A percentile compares a stretch with the other conserved stretches of the same genome.
These are phyloP conservation scores for Cacatua alba DNA, from an alignment of 2,113 vertebrate species.

Conservation along the genomic window DNA sequence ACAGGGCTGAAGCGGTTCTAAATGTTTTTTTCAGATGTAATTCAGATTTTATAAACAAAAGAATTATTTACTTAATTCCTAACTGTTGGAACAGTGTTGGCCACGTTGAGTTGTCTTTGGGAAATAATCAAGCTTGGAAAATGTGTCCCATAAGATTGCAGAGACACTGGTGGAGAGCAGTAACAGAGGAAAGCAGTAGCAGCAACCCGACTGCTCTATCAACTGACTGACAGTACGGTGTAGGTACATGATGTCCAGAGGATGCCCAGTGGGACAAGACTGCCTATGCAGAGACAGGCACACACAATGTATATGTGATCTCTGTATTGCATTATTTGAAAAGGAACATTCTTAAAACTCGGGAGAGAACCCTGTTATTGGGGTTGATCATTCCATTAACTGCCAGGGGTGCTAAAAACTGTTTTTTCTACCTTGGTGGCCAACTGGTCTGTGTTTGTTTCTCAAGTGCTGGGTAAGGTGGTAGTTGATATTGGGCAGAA, in stretches of 20 bases:
- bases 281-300: too few species aligned
- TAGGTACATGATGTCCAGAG: accelerated
- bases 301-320: accelerated
- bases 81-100: background rate
- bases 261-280: accelerated
- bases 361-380: accelerated
- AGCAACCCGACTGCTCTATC: accelerated
- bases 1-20: background rate
- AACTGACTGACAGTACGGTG: accelerated
- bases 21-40: background rate
- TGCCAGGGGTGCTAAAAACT: background rate
- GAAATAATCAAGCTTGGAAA: background rate
- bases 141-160: background rate
- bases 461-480: background rate
- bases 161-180: background rate
- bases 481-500: background rate
- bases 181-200: accelerated
- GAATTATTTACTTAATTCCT: background rate
- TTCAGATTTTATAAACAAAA: background rate
- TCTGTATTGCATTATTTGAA: background rate
- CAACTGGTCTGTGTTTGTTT: background rate
- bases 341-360: background rate
- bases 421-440: background rate
- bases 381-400: background rate
- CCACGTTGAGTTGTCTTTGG: background rate